Evolutionary conservation across 2,888 invertebrate genomes (phyloP), one percentile per base, ranked within the genome.

Genomic region (Drosophila mettleri): DNA sequence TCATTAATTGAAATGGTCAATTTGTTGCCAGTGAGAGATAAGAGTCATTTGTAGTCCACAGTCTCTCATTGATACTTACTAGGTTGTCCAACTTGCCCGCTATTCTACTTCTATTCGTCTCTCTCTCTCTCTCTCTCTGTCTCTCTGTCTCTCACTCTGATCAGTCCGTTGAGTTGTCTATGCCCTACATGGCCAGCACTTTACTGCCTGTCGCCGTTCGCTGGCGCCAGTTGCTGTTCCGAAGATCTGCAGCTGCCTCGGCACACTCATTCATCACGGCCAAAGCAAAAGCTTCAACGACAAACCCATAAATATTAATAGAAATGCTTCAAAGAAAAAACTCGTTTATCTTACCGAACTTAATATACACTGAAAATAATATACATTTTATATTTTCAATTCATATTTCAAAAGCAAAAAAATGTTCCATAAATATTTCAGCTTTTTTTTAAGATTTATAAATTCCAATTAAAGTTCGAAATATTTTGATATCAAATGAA

Each of bases 1-100:
- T 86, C 86, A 86, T 84, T 84, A 86, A 84, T 84, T 84, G 86
- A 84, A 86, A 84, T 84, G 83, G 80, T 83, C 83, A 84, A 86
- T 83, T 83, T 83, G 82, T 82, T 76, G 82, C 69, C 80, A 57
- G 51, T 49, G 12, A 51, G 31, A 68, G 67, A 65, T 54, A 66
- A 66, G 72, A 67, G 62, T 73, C 73, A 55, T 67, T 73, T 68
- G 55, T 72, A 67, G 58, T 20, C 36, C n/a, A 34, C 55, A 45
- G 55, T 54, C 48, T 68, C 72, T 74, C 77, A 70, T 80, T 78
- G 74, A 78, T 78, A 74, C 66, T 70, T 66, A 43, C 51, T 57
- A 48, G 29, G 31, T 60, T 60, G 33, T 34, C 34, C 31, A 55
- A 51, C 54, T 58, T 34, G 33, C 27, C n/a, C 39, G 20, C 33